Evolutionary conservation across 2,113 vertebrate genomes (phyloP), one percentile per base, ranked within the genome.

Genomic region (Neogobius melanostomus): DNA sequence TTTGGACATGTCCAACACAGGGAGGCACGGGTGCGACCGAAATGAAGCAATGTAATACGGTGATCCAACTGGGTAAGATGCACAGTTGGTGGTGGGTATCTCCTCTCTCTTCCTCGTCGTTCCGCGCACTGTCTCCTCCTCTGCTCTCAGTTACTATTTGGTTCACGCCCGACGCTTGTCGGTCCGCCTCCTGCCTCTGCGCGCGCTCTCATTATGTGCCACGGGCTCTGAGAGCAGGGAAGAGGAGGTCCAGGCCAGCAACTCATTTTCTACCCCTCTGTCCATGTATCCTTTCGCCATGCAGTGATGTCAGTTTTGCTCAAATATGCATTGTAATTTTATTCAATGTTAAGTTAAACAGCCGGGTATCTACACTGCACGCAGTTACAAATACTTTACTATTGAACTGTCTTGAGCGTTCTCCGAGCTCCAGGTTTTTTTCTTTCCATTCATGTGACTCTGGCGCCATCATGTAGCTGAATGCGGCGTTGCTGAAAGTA

Each of bases 241-340:
- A 82, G 86, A 87, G 88, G 91, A 83, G 90, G 90, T 87, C 28
- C 28, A n/a, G n/a, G 85, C 87, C 71, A 87, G 14, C 43, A n/a
- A n/a, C 2, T n/a, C 15, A 2, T 44, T 61, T 43, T 61, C 36
- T 61, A 42, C 42, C 14, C 15, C 36, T 8, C 14, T 45, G 59
- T 61, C 78, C 81, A 85, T 85, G 80, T 83, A 85, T 89, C 85
- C 88, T 76, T 85, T 56, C 85, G 77, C 89, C 88, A 91, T 91
- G 90, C 92, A 87, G 90, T 91, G 93, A 93, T 93, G 92, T 91
- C 91, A 92, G 82, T 63, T 76, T 53, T 45, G 68, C 62, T 72
- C 70, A 48, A 21, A 48, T 5, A 15, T 64, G 62, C 45, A 48
- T 10, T 17, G 11, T 14, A 12, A 46, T 48, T 21, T 21, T 45